Conservation (phyloP, 2,113 vertebrate genomes). For the Noctilio leporinus region DNA sequence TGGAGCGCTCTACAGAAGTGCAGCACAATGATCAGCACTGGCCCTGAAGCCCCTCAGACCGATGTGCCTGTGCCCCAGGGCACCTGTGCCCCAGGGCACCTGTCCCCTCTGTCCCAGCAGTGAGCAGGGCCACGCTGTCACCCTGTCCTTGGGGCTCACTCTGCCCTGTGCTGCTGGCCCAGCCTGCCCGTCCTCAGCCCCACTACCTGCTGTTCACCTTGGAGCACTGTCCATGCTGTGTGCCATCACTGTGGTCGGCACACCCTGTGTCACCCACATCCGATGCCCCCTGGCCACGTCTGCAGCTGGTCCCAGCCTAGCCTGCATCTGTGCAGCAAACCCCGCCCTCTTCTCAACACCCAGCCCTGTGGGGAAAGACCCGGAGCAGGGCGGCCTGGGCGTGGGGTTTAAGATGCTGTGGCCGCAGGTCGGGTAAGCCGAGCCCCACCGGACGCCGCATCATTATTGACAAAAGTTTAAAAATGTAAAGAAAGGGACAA, state of each 20-base stretch:
- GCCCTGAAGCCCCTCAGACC: too few species aligned
- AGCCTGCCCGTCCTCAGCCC: background rate
- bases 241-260: background rate
- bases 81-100: too few species aligned
- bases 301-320: too few species aligned
- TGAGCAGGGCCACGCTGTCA: too few species aligned
- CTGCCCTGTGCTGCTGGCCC: background rate
- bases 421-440: background rate
- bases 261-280: fast-evolving
- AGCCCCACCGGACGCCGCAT: too few species aligned
- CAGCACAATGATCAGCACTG: fast-evolving
- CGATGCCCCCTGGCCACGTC: fast-evolving
- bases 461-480: too few species aligned
- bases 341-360: background rate
- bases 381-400: background rate
- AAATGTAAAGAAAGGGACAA: too few species aligned
- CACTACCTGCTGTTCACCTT: background rate
- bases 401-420: fast-evolving
- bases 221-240: fast-evolving
- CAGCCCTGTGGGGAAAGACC: background rate
- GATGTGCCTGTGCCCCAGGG: too few species aligned
- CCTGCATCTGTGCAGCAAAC: background rate
- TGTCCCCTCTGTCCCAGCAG: background rate
- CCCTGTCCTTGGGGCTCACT: too few species aligned
- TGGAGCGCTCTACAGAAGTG: background rate